These are phyloP conservation scores for Anser brachyrhynchus DNA, from an alignment of 2,113 vertebrate genomes.

Conservation along the genomic window DNA sequence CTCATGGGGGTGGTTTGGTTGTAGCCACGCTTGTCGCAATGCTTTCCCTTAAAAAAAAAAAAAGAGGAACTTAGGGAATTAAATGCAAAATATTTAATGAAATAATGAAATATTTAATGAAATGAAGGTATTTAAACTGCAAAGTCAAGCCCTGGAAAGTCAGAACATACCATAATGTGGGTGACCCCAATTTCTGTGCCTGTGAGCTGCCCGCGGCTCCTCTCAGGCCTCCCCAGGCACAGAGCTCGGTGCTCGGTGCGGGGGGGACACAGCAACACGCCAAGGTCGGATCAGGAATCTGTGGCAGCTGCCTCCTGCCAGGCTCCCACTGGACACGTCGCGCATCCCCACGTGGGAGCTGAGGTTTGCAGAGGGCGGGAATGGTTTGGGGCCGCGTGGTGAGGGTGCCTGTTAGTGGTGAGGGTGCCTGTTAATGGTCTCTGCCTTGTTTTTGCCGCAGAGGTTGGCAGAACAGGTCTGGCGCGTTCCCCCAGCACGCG, in stretches of 20 bases:
- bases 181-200: background rate
- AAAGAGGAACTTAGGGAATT: background rate
- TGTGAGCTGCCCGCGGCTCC: background rate
- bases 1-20: no score
- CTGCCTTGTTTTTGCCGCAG: background rate
- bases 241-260: fast-evolving
- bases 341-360: fast-evolving
- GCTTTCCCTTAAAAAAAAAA: background rate
- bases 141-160: background rate
- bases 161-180: background rate
- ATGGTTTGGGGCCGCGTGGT: background rate
- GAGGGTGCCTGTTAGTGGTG: background rate
- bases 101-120: background rate
- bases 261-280: fast-evolving
- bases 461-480: background rate
- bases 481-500: fast-evolving
- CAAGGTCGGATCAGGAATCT: background rate
- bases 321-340: fast-evolving
- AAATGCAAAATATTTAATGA: background rate
- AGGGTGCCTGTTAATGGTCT: background rate
- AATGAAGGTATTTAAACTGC: fast-evolving
- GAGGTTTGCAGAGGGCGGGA: background rate
- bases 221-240: background rate
- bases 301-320: background rate
- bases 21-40: fast-evolving